Evolutionary conservation across 1,140 invertebrate genomes (phyloP), one percentile per base, ranked within the genome.

Genomic region (Eubasilissa regina): DNA sequence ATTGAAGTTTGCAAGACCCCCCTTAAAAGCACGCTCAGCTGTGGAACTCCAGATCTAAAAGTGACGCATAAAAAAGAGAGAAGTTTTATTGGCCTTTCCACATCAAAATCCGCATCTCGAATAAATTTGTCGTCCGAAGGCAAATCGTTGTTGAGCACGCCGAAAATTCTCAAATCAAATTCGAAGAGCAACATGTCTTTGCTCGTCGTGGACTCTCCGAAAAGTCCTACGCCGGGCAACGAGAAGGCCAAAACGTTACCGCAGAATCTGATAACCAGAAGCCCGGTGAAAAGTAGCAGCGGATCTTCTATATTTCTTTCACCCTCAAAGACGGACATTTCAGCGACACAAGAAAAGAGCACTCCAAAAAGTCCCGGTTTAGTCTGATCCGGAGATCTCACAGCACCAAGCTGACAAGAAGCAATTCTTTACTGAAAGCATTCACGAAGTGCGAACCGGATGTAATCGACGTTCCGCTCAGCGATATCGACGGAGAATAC

Each of bases 381-480:
- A 91, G 90, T 84, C 91, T 92, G 51, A 93, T 94, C 78, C 87
- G 93, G 8, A 87, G 93, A 53, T 93, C 93, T 0, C 92, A 94
- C 82, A 94, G 93, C 81, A 93, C 93, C 0, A 94, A 94, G 85
- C 84, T 94, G 13, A 91, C 92, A 0, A 89, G 93, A 72, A 94
- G 92, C 82, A 93, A 91, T 83, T 92, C 91, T 0, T 83, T 92
- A 64, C 83, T 92, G 9, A 88, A 80, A 44, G 78, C 81, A 12
- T 82, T 82, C 68, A 48, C 70, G 21, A 74, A 80, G 35, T 51
- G n/a, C 13, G 60, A 70, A 48, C 86, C 88, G 13, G 85, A 85
- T 64, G 44, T 79, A 19, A 85, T 85, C 10, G 83, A 89, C 19
- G 19, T 25, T 13, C 68, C 68, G 10, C 85, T 89, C 9, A 87